A percentile compares a stretch with the other conserved stretches of the same genome.
Conservation (phyloP, 1,140 invertebrate species). For the Melipona quadrifasciata region DNA sequence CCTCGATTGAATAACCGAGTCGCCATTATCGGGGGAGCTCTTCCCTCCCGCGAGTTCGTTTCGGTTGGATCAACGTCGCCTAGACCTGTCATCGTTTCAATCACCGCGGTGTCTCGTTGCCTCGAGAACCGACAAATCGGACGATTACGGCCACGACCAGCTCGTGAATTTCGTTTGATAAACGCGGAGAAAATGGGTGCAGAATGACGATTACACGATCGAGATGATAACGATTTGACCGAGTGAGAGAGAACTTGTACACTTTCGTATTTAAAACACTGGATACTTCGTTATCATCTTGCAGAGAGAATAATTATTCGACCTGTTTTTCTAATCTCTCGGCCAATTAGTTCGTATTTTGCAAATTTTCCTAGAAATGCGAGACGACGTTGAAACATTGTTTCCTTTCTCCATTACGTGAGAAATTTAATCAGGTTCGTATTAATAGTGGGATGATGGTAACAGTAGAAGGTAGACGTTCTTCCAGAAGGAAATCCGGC, state of each 20-base stretch:
- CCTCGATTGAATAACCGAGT: conserved; percentile 42
- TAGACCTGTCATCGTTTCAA: background rate
- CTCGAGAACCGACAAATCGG: background rate
- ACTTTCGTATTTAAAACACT: too few relatives aligned
- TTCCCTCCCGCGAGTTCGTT: background rate
- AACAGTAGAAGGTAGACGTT: background rate
- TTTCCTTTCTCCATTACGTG: background rate
- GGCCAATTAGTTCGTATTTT: background rate
- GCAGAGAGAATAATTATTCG: too few relatives aligned
- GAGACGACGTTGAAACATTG: background rate
- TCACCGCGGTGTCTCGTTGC: background rate
- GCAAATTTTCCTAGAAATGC: background rate
- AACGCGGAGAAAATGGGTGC: background rate
- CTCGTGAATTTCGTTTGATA: background rate
- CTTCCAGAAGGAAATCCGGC: background rate
- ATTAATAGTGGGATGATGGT: background rate
- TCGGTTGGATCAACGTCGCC: conserved; percentile 15
- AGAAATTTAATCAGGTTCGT: conserved; percentile 17
- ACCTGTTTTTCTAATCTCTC: background rate
- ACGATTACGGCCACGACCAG: background rate
- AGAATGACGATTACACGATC: too few relatives aligned
- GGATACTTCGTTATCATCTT: too few relatives aligned
- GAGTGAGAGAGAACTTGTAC: background rate
- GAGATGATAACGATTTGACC: too few relatives aligned
- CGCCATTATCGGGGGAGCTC: conserved; percentile 31